Percentiles rank a stretch among this genome's conserved stretches.
phyloP scores from a whole-genome alignment of 2,888 invertebrate species.

The Rapana venosa region DNA sequence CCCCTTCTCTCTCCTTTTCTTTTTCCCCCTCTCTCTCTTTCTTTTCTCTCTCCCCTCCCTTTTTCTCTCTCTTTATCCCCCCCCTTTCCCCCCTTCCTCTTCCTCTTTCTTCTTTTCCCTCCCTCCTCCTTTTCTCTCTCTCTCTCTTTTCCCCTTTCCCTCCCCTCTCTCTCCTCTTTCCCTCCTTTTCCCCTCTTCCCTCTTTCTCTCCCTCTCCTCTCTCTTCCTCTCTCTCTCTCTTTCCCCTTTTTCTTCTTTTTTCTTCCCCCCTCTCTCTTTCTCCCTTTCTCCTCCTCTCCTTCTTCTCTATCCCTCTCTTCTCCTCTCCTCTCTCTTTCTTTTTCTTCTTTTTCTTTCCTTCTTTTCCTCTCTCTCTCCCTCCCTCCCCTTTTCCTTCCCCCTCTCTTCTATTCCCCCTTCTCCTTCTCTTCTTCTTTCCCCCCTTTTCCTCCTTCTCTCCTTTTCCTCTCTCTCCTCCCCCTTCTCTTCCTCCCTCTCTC shows the following conservation, averaged over 20 bases:
- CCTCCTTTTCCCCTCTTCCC: not conserved
- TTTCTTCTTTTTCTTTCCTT: not conserved
- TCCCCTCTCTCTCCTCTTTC: not conserved
- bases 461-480: not conserved
- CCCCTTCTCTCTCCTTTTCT: not conserved
- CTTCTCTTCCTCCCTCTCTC: not conserved
- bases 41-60: not conserved
- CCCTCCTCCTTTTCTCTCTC: not conserved
- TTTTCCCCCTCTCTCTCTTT: not conserved
- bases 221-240: not conserved
- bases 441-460: not conserved
- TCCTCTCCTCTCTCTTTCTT: not conserved
- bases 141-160: not conserved
- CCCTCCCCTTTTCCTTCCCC: not conserved
- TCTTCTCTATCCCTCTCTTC: not conserved
- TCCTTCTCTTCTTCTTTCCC: not conserved
- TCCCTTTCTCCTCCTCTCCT: not conserved
- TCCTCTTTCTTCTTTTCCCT: not conserved
- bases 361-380: not conserved
- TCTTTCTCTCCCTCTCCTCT: not conserved
- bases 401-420: not conserved
- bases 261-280: not conserved
- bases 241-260: not conserved
- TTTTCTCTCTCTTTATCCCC: not conserved
- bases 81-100: not conserved